Conservation (phyloP, 2,888 invertebrate genomes). For the Coecobrya sp. region DNA sequence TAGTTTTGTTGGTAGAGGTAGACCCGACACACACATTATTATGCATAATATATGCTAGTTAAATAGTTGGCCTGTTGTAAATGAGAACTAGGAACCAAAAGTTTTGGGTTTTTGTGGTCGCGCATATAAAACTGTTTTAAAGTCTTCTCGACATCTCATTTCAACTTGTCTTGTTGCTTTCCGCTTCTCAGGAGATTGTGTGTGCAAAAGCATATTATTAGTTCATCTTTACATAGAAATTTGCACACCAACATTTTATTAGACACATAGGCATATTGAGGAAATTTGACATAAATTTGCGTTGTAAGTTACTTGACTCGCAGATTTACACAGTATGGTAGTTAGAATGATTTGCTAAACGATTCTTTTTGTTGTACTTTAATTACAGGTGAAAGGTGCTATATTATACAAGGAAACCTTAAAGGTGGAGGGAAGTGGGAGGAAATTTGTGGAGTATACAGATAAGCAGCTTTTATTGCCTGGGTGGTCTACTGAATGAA, state of each 20-base stretch:
- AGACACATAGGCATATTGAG: not conserved
- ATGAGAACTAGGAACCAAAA: not conserved
- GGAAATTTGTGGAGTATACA: no score
- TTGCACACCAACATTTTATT: not conserved
- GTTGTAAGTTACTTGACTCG: no score
- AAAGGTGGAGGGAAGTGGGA: no score
- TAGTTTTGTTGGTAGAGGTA: not conserved
- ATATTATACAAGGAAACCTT: not conserved
- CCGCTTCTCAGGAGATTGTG: not conserved
- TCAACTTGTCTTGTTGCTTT: no score
- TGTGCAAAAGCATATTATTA: not conserved
- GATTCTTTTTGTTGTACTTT: slow-evolving; percentile 10
- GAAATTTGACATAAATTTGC: not conserved
- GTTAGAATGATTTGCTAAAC: no score
- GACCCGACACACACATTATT: no score
- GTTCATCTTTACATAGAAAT: not conserved
- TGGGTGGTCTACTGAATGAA: not conserved
- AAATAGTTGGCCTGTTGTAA: not conserved
- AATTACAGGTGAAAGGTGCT: slow-evolving; percentile 67
- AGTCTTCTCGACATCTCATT: no score
- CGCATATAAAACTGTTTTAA: no score
- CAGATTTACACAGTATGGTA: no score
- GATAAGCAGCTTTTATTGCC: no score
- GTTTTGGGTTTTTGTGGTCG: slow-evolving; percentile 15
- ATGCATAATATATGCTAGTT: not conserved